Percentiles rank a stretch among this genome's conserved stretches.
Conservation (phyloP, 2,888 invertebrate genomes). For the Meta bourneti region DNA sequence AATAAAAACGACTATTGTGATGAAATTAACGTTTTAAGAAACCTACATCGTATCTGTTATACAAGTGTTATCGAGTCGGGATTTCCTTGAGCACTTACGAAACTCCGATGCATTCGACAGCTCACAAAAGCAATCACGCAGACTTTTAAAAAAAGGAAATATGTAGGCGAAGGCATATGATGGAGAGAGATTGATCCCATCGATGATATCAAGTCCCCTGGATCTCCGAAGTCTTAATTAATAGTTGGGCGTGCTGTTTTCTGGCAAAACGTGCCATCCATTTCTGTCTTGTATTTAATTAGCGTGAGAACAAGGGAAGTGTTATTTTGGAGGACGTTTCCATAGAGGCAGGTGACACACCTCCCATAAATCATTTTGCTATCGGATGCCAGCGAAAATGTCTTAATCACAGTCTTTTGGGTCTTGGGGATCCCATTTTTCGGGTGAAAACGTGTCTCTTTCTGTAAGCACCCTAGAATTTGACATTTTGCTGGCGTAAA, state of each 20-base stretch:
- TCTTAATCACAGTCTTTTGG: neutral
- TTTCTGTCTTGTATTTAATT: neutral
- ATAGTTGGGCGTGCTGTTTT: conserved; percentile 34
- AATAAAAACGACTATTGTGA: too few species aligned
- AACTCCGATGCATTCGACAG: too few species aligned
- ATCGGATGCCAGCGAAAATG: neutral
- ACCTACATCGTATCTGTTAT: too few species aligned
- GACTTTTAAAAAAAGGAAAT: too few species aligned
- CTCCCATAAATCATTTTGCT: conserved; percentile 4
- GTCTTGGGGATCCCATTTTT: neutral
- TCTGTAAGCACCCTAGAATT: too few species aligned
- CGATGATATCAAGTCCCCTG: conserved; percentile 7
- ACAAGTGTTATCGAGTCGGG: too few species aligned
- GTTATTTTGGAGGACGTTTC: conserved; percentile 13
- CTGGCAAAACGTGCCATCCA: neutral
- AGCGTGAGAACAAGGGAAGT: neutral
- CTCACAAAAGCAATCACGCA: too few species aligned
- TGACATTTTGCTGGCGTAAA: too few species aligned
- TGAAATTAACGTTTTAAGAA: too few species aligned
- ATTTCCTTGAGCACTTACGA: too few species aligned
- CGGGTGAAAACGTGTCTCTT: too few species aligned
- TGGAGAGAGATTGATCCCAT: conserved; percentile 17
- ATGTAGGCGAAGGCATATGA: neutral
- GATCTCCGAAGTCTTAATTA: conserved; percentile 1
- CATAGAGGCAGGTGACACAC: neutral